A percentile compares a stretch with the other conserved stretches of the same genome.
phyloP scores from a whole-genome alignment of 1,140 invertebrate genomes.

The Chironomus tepperi region DNA sequence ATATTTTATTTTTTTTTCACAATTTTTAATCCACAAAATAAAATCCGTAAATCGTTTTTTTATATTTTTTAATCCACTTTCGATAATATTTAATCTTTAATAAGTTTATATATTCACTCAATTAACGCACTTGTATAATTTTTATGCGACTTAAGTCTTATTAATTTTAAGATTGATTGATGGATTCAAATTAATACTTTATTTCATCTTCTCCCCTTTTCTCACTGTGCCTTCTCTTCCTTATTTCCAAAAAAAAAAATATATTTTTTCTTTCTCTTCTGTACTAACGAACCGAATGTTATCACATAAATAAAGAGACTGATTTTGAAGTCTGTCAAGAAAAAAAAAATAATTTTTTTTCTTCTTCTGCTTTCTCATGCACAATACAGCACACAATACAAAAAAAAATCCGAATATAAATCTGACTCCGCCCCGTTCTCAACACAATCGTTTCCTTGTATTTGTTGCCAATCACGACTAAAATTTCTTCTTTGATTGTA shows the following conservation, averaged over 20 bases:
- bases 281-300: not conserved
- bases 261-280: too few species aligned
- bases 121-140: not conserved
- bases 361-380: not conserved
- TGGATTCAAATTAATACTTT: not conserved
- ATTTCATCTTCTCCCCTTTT: not conserved
- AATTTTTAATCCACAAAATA: not conserved
- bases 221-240: not conserved
- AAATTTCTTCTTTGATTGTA: not conserved
- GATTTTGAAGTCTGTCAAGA: constrained; percentile 17
- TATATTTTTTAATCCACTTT: too few species aligned
- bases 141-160: not conserved
- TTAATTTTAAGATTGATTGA: constrained; percentile 18
- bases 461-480: not conserved
- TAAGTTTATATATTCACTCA: not conserved
- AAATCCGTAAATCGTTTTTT: too few species aligned
- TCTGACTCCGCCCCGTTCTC: constrained; percentile 3
- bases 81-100: not conserved
- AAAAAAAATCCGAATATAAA: not conserved
- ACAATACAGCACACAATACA: not conserved
- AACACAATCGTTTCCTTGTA: not conserved
- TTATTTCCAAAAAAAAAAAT: too few species aligned
- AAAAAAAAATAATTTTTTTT: not conserved
- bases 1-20: not conserved
- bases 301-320: constrained; percentile 14